These are phyloP conservation scores for Girardia tigrina DNA, from an alignment of 2,888 invertebrate genomes.

Conservation along the genomic window DNA sequence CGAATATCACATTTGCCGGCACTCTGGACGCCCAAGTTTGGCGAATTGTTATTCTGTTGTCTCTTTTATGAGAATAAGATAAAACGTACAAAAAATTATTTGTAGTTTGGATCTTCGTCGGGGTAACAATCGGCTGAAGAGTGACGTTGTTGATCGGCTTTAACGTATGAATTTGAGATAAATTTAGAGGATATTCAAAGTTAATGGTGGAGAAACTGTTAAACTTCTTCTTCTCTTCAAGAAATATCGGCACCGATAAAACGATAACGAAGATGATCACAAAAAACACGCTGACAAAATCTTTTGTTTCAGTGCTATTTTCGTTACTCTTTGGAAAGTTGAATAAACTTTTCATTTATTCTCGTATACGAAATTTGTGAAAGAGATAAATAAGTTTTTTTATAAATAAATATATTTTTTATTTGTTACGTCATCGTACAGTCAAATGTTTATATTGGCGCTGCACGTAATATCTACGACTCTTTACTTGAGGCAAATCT, in stretches of 20 bases:
- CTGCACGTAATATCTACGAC: too few relatives aligned
- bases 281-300: neutral
- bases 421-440: neutral
- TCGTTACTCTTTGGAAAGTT: neutral
- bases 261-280: neutral
- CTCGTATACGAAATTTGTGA: neutral
- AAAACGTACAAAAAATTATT: neutral
- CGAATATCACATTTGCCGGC: neutral
- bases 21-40: neutral
- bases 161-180: neutral
- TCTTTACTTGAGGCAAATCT: too few relatives aligned
- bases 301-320: neutral
- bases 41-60: neutral
- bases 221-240: neutral
- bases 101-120: neutral
- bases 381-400: neutral
- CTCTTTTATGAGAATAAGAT: neutral
- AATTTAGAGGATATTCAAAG: neutral
- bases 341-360: neutral
- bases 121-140: neutral
- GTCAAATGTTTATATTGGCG: slow-evolving; percentile 9
- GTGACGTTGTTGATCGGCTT: neutral
- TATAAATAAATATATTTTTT: slow-evolving; percentile 23
- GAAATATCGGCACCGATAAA: neutral
- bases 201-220: neutral